phyloP scores from a whole-genome alignment of 2,113 vertebrate species.

The Himantopus leucocephalus region DNA sequence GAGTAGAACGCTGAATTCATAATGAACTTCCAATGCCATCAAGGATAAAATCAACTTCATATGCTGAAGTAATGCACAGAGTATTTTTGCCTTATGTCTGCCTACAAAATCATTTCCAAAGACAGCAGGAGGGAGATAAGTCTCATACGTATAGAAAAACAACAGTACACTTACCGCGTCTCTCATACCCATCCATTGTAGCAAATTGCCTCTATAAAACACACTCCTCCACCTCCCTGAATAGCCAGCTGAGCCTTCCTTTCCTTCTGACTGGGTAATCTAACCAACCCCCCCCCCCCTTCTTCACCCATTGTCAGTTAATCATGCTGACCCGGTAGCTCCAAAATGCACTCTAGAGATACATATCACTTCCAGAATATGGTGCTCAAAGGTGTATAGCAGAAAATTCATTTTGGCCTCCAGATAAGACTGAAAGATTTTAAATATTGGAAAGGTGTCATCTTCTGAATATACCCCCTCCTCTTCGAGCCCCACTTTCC shows the following conservation, averaged over 20 bases:
- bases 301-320: neutral
- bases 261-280: neutral
- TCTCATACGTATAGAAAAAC: neutral
- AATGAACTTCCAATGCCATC: slow-evolving; percentile 27
- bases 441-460: neutral
- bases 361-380: neutral
- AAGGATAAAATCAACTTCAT: slow-evolving; percentile 22
- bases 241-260: neutral
- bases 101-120: neutral
- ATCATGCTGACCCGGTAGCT: neutral
- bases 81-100: neutral
- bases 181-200: neutral
- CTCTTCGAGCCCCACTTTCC: neutral
- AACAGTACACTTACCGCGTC: neutral
- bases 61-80: neutral
- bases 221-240: neutral
- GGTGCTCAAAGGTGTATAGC: neutral
- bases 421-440: neutral
- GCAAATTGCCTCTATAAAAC: neutral
- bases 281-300: neutral
- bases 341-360: neutral
- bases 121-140: neutral
- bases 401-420: neutral
- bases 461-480: neutral
- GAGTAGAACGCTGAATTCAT: slow-evolving; percentile 36